A percentile compares a stretch with the other conserved stretches of the same genome.
Evolutionary conservation across 1,140 invertebrate genomes (phyloP).

Genomic region (Heliconius eleuchia): DNA sequence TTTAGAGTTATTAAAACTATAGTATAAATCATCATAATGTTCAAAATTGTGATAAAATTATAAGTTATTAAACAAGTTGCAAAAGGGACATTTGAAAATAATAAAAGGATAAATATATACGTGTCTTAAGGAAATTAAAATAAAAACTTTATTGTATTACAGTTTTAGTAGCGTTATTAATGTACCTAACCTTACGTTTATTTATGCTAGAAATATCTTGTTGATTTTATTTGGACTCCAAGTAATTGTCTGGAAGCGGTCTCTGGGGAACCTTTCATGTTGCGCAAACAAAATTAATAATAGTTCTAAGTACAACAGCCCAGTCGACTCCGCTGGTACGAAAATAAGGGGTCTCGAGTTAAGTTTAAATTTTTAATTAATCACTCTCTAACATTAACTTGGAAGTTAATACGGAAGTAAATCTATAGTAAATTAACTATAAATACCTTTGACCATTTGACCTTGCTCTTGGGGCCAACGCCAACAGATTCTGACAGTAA

Average conservation of each 20-base stretch:
- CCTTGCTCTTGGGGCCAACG: too few species aligned
- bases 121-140: background rate
- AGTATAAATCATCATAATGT: background rate
- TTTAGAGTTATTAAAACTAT: too few species aligned
- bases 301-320: slow-evolving; percentile 13
- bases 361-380: slow-evolving; percentile 6
- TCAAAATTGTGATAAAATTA: background rate
- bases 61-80: background rate
- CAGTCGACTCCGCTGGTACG: background rate
- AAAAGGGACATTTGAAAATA: background rate
- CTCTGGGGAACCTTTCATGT: slow-evolving; percentile 15
- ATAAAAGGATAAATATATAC: too few species aligned
- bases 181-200: background rate
- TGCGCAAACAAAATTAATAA: slow-evolving; percentile 13
- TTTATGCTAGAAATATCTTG: slow-evolving; percentile 4
- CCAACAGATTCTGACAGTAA: background rate
- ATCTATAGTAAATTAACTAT: background rate
- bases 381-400: background rate
- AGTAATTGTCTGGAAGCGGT: background rate
- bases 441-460: background rate
- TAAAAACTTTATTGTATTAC: background rate
- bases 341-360: background rate
- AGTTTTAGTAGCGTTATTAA: background rate
- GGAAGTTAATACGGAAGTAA: background rate
- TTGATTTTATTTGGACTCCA: background rate